phyloP scores from a whole-genome alignment of 2,888 invertebrate species.

The Thysanoteuthis rhombus region DNA sequence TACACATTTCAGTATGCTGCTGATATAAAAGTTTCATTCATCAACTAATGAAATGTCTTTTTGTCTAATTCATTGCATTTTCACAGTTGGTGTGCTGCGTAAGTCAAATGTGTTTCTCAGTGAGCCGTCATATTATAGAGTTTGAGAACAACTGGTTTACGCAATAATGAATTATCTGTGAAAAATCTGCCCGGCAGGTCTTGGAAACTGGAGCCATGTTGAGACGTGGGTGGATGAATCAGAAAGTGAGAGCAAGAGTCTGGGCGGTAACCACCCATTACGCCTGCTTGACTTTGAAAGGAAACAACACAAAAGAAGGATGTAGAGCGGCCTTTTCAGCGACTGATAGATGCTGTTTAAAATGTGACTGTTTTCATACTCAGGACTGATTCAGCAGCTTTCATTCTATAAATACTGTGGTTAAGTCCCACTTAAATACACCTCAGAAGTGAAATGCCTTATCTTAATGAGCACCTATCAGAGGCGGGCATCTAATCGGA shows the following conservation, averaged over 20 bases:
- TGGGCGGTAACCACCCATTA: not conserved
- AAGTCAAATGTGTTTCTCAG: too few relatives aligned
- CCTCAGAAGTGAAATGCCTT: not conserved
- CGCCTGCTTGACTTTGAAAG: not conserved
- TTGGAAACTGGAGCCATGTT: not conserved
- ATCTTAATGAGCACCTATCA: not conserved
- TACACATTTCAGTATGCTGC: too few relatives aligned
- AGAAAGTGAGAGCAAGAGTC: not conserved
- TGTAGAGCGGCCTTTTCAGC: not conserved
- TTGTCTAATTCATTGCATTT: too few relatives aligned
- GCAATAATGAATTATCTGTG: too few relatives aligned
- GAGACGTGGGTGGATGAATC: not conserved
- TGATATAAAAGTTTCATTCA: too few relatives aligned
- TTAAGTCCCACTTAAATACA: not conserved
- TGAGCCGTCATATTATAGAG: too few relatives aligned
- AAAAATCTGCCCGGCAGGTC: not conserved
- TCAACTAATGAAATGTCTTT: too few relatives aligned
- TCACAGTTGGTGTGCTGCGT: too few relatives aligned
- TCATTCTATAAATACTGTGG: not conserved
- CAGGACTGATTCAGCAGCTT: not conserved
- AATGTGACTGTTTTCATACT: not conserved
- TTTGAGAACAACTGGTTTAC: too few relatives aligned
- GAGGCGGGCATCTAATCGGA: not conserved
- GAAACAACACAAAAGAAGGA: not conserved
- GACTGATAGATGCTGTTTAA: not conserved